Base-by-base conservation (phyloP, 2,797 vertebrate genomes). In the Passerculus sandwichensis region DNA sequence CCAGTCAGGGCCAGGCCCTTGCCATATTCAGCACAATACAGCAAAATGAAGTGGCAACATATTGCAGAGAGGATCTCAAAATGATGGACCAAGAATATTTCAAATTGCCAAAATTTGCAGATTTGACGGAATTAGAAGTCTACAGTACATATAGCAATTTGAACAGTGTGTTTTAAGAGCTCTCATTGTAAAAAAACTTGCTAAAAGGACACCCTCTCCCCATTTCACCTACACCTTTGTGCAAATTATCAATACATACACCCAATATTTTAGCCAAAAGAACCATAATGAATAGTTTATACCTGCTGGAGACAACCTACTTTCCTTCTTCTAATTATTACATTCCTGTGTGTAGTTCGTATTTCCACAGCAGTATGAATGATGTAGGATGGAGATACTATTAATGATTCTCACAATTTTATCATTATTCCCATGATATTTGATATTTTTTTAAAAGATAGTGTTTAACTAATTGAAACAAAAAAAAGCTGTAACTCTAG, bases 281-380 rank as follows among this genome's bases (percentile, higher is more conserved):
- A 64, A 47, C 71, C 25, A 77, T 22, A 81, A 88, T 66, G 34
- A 88, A 74, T 78, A 88, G 44, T 40, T 91, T 79, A 75, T n/a
- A 76, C 27, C 54, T 61, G 34, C 69, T 78, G 84, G 71, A 87
- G 73, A 94, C 38, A 73, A 62, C 51, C 69, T 69, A 60, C 64
- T 88, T 95, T 89, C 34, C 36, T 61, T 91, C 74, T 88, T 53
- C 61, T 82, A 72, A 92, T 82, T 85, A 81, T 44, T 44, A 36
- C 76, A 34, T 34, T 93, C 54, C 26, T 13, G 22, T 10, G 2
- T 77, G 64, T 6, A n/a, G 21, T 94, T 71, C 32, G 23, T 15
- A 73, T 92, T 67, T 96, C 95, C 95, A 84, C 74, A 88, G 85
- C 38, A 34, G 34, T 23, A 69, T 47, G 34, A 94, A 66, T 15